phyloP scores from a whole-genome alignment of 2,113 vertebrate genomes.

The Hippolais icterina region DNA sequence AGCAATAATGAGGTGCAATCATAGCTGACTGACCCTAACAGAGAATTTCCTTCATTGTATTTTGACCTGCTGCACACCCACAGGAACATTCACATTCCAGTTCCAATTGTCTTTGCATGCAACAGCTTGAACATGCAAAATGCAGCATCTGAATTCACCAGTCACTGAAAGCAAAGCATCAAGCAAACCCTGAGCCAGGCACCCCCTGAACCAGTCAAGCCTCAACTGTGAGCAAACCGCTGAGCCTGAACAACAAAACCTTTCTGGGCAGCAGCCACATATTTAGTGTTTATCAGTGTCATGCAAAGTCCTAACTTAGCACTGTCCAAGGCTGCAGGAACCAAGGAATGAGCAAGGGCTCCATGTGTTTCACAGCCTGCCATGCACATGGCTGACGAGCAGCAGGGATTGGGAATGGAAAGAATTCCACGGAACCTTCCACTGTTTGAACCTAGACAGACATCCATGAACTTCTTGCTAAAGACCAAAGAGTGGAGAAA shows the following conservation, averaged over 20 bases:
- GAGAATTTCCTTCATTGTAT: background rate
- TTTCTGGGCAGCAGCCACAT: background rate
- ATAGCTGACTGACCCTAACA: background rate
- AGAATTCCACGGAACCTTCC: background rate
- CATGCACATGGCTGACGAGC: background rate
- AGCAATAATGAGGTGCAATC: background rate
- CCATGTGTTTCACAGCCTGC: background rate
- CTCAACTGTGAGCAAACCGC: background rate
- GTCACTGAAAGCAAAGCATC: conserved; percentile 13
- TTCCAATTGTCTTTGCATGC: conserved; percentile 66
- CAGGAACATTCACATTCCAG: background rate
- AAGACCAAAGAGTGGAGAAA: background rate
- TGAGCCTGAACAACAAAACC: background rate
- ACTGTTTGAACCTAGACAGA: background rate
- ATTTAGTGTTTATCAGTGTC: background rate
- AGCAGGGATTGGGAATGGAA: background rate
- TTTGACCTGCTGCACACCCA: background rate
- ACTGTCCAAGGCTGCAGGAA: background rate
- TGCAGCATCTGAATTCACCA: background rate
- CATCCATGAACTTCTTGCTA: background rate
- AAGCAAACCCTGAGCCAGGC: background rate
- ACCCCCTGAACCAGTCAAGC: background rate
- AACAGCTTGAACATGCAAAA: conserved; percentile 57
- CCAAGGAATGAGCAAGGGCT: background rate
- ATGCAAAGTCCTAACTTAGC: background rate